Base-by-base conservation (phyloP, 2,888 invertebrate species). In the Papilio gigon region DNA sequence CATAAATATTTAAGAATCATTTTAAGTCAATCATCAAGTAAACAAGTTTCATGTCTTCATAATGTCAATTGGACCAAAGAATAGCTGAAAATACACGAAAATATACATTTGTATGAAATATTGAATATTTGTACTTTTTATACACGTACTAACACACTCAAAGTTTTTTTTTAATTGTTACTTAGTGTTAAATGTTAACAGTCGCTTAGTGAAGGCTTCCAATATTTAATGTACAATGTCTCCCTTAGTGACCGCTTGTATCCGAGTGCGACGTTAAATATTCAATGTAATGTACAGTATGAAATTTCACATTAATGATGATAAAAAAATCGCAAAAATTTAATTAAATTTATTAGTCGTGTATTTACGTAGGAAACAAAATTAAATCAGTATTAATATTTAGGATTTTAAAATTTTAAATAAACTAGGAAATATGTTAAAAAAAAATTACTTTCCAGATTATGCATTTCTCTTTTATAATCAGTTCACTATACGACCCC, bases 321-420 rank as follows among this genome's bases (percentile, higher is more conserved):
- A 9, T 6, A 6, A 6, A n/a, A 4, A 2, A 27, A 14, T 53
- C 6, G 27, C 53, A 27, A 4, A 25, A 14, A 22, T 12, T n/a
- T 9, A 53, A 53, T n/a, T 50, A 14, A 11, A 22, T 50, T 50
- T 2, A 53, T 6, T 27, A 53, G 27, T 53, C 25, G 25, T 27
- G n/a, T n/a, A 30, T 30, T 30, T 14, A 3, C 30, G 8, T 53
- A 14, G 53, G 30, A 17, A 56, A 30, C 9, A 56, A 53, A 53
- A 53, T 53, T 40, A 9, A 56, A 56, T 30, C 53, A 56, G 53
- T 56, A 56, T 56, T 56, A 30, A 56, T 56, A 56, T 30, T 17
- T 56, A 56, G 30, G 1, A 56, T 17, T n/a, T 17, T 30, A 30
- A 42, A 9, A 11, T 30, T 30, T n/a, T 17, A 30, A n/a, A 17